phyloP scores from a whole-genome alignment of 1,140 invertebrate genomes.

The Bacillus rossius region DNA sequence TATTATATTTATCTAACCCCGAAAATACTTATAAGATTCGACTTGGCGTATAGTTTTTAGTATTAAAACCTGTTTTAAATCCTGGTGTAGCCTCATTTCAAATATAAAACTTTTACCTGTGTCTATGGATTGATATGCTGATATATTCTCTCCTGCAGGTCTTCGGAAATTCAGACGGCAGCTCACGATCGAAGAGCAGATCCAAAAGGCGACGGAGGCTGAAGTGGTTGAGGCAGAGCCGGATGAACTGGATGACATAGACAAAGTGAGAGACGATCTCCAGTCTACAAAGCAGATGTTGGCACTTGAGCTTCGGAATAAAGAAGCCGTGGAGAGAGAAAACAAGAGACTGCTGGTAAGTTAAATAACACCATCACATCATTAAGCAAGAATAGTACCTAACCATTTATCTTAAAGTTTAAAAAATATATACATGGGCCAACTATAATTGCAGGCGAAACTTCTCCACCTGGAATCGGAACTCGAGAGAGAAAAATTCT shows the following conservation, averaged over 20 bases:
- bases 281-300: constrained; percentile 88
- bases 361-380: too few relatives aligned
- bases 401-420: too few relatives aligned
- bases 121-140: too few relatives aligned
- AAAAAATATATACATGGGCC: too few relatives aligned
- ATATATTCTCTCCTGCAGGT: too few relatives aligned
- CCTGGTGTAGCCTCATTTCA: too few relatives aligned
- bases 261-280: constrained; percentile 83
- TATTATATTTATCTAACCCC: too few relatives aligned
- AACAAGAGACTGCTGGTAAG: constrained; percentile 68
- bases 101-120: too few relatives aligned
- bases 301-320: constrained; percentile 78
- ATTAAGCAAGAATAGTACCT: too few relatives aligned
- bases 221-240: constrained; percentile 51
- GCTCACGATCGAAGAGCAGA: constrained; percentile 82
- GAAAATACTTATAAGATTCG: too few relatives aligned
- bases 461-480: constrained; percentile 74
- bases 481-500: constrained; percentile 51
- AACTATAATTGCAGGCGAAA: constrained; percentile 47
- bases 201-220: constrained; percentile 46
- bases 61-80: too few relatives aligned
- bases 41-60: too few relatives aligned
- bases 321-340: constrained; percentile 77
- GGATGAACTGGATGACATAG: constrained; percentile 84
- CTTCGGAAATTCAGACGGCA: constrained; percentile 80